These are phyloP conservation scores for Sebastes elongatus DNA, from an alignment of 2,797 vertebrate species.

Conservation along the genomic window DNA sequence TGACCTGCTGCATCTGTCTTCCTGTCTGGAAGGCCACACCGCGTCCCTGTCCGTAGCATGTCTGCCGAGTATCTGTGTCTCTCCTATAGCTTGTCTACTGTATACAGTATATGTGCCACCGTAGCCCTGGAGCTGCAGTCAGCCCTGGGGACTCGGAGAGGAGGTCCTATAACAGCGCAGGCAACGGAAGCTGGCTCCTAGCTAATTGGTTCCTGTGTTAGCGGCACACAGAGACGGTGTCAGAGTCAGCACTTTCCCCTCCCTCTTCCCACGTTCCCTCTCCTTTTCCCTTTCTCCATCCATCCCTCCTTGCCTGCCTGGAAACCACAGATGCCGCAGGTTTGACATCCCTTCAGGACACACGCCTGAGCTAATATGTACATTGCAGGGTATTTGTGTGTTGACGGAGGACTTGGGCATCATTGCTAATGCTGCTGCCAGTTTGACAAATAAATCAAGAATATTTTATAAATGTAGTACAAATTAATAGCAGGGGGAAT, in stretches of 20 bases:
- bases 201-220: conserved; percentile 80
- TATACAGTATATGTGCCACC: conserved; percentile 69
- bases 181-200: conserved; percentile 77
- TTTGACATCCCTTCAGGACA: conserved; percentile 73
- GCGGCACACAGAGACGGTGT: conserved; percentile 70
- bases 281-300: conserved; percentile 56
- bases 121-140: conserved; percentile 69
- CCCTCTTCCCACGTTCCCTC: conserved; percentile 56
- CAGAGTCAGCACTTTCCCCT: conserved; percentile 73
- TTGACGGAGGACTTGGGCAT: conserved; percentile 25
- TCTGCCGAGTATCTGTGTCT: conserved; percentile 62
- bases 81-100: conserved; percentile 66
- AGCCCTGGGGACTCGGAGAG: conserved; percentile 71
- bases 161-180: conserved; percentile 72
- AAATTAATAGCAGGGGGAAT: neutral
- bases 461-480: neutral
- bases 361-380: conserved; percentile 71
- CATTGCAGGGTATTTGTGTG: conserved; percentile 57
- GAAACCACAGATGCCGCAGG: conserved; percentile 67
- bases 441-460: conserved; percentile 16
- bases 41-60: conserved; percentile 39
- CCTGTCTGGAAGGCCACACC: conserved; percentile 48
- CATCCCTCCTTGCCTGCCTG: conserved; percentile 15
- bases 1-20: conserved; percentile 33
- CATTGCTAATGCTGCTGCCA: neutral